phyloP scores from a whole-genome alignment of 2,888 invertebrate species.

The Hermaeophaga mercurialis region DNA sequence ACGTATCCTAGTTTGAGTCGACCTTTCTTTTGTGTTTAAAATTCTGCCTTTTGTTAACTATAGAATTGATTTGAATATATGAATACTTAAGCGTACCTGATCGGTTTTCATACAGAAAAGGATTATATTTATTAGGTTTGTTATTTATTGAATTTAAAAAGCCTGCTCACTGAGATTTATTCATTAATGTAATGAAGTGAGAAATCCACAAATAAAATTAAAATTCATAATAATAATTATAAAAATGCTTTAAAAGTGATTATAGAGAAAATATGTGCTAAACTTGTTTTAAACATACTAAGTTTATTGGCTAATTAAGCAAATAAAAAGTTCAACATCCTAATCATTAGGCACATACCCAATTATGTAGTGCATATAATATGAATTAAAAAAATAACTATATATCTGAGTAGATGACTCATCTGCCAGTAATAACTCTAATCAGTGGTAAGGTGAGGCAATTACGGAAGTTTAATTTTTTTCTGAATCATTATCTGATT shows the following conservation, averaged over 20 bases:
- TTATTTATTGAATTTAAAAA: conserved; percentile 33
- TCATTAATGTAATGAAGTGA: no score
- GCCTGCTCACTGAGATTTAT: no score
- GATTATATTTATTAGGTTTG: background rate
- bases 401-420: conserved; percentile 16
- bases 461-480: conserved; percentile 25
- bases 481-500: conserved; percentile 21
- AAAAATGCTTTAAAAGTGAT: no score
- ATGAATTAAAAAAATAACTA: conserved; percentile 5
- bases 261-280: no score
- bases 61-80: conserved; percentile 44
- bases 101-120: background rate
- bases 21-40: conserved; percentile 39
- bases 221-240: no score
- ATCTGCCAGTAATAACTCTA: conserved; percentile 15
- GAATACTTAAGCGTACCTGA: conserved; percentile 39
- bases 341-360: no score
- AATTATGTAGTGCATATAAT: conserved; percentile 2
- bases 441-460: conserved; percentile 18
- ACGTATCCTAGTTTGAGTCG: conserved; percentile 37
- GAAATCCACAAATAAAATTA: no score
- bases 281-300: no score
- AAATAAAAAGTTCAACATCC: no score
- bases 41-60: conserved; percentile 41
- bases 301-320: no score